Evolutionary conservation across 2,797 vertebrate genomes (phyloP).

Genomic region (Crocidura indochinensis): DNA sequence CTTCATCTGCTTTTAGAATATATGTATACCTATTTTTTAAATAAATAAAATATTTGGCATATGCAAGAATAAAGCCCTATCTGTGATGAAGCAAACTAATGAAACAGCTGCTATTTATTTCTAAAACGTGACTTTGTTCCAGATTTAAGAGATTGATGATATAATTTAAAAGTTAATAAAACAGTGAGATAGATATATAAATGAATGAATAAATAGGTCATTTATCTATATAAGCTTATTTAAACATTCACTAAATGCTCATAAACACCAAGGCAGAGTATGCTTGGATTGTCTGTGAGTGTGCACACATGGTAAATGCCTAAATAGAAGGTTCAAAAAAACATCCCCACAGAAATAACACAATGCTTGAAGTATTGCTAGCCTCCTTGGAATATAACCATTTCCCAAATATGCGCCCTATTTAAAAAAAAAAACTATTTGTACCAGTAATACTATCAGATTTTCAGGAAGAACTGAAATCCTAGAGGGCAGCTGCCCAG

Average conservation of each 20-base stretch:
- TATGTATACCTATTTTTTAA: not conserved
- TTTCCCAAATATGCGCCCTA: not conserved
- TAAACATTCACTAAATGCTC: slow-evolving; percentile 6
- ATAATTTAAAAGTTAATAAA: slow-evolving; percentile 42
- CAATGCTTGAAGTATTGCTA: slow-evolving; percentile 12
- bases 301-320: not conserved
- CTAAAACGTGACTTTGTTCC: slow-evolving; percentile 6
- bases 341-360: not conserved
- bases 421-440: not conserved
- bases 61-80: not conserved
- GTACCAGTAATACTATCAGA: not conserved
- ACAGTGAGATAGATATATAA: not conserved
- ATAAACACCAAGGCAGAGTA: not conserved
- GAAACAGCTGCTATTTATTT: slow-evolving; percentile 32
- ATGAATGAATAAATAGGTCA: not conserved
- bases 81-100: not conserved
- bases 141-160: not conserved
- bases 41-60: slow-evolving; percentile 20
- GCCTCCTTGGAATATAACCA: not conserved
- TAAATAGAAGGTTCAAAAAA: not conserved
- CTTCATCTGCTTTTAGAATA: not conserved
- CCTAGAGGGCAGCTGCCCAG: not conserved
- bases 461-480: not conserved
- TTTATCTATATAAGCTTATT: slow-evolving; percentile 10
- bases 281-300: not conserved